These are phyloP conservation scores for Amblyornis subalaris DNA, from an alignment of 2,113 vertebrate species.

Conservation along the genomic window DNA sequence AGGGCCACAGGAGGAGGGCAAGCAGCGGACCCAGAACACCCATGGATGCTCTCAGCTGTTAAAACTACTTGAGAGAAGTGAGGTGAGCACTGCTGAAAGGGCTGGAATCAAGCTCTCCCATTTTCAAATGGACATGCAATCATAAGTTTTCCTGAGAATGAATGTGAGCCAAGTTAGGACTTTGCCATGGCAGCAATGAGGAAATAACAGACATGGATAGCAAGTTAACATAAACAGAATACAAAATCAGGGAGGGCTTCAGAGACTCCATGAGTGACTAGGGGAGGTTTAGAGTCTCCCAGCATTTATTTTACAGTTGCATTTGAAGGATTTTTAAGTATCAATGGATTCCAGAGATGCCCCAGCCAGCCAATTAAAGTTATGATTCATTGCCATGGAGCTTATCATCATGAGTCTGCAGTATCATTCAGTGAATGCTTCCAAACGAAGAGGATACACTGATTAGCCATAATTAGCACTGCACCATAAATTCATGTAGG, in stretches of 20 bases:
- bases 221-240: background rate
- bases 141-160: background rate
- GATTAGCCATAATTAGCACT: conserved; percentile 34
- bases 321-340: conserved; percentile 30
- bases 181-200: background rate
- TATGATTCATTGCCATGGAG: conserved; percentile 11
- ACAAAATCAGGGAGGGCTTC: background rate
- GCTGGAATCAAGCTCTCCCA: background rate
- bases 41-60: background rate
- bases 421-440: background rate
- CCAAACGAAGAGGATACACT: background rate
- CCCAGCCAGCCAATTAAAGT: background rate
- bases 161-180: background rate
- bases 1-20: background rate
- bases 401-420: background rate
- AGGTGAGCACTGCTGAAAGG: background rate
- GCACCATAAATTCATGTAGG: conserved; percentile 8
- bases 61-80: background rate
- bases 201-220: background rate
- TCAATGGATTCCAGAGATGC: background rate
- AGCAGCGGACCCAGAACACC: background rate
- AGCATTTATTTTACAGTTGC: background rate
- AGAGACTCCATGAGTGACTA: background rate
- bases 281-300: background rate
- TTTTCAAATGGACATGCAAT: background rate